Percentiles rank a stretch among this genome's conserved stretches.
phyloP scores from a whole-genome alignment of 1,140 invertebrate genomes.

The Zaprionus africanus region DNA sequence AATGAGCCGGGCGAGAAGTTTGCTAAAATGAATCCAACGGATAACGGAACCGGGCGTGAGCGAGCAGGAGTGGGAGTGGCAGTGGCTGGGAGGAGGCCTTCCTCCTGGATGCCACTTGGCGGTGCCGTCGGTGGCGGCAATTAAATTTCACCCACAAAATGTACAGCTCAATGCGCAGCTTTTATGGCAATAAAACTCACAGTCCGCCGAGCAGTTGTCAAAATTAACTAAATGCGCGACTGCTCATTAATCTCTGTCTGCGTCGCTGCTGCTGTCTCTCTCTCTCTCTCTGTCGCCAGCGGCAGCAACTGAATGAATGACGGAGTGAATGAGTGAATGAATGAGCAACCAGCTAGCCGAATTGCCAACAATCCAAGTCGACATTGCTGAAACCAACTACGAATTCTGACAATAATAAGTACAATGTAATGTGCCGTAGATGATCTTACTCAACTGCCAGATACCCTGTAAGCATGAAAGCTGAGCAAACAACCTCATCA shows the following conservation, averaged over 20 bases:
- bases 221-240: constrained; percentile 79
- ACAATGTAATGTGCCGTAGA: neutral
- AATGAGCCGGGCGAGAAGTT: constrained; percentile 48
- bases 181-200: constrained; percentile 59
- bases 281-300: constrained; percentile 52
- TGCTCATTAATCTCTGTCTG: constrained; percentile 79
- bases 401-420: constrained; percentile 33
- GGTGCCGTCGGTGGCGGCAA: constrained; percentile 46
- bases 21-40: constrained; percentile 12
- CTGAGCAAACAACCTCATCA: neutral
- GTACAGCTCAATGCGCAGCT: constrained; percentile 63
- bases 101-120: constrained; percentile 5
- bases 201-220: constrained; percentile 72
- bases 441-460: neutral
- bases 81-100: neutral
- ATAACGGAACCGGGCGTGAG: constrained; percentile 18
- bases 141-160: constrained; percentile 67
- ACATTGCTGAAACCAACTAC: constrained; percentile 16
- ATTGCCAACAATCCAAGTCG: constrained; percentile 25
- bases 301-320: constrained; percentile 27
- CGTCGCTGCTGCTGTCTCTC: constrained; percentile 42
- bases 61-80: neutral
- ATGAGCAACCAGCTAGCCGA: constrained; percentile 41
- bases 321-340: constrained; percentile 60
- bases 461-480: neutral